Evolutionary conservation across 30 jellyfish, hydroid and myxozoan genomes (phyloP).

Genomic region (Pseudorhiza aurosa): DNA sequence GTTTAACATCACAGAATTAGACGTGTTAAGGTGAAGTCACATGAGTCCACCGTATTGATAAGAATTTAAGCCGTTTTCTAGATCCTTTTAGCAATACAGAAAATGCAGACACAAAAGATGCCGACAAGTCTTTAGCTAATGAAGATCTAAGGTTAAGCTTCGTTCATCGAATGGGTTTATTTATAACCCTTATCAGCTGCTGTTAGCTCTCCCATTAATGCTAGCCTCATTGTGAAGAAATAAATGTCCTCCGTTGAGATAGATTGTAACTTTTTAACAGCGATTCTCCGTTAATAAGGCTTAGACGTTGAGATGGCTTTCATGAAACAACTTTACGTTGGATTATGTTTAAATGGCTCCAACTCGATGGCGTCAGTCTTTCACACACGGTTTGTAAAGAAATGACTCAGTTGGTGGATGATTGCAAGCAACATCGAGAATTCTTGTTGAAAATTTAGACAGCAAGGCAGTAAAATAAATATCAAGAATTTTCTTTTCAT

Average conservation of each 20-base stretch:
- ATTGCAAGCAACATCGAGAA: no score
- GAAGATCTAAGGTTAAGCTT: conserved; percentile 37
- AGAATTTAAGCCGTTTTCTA: conserved; percentile 2
- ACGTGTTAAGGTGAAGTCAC: no score
- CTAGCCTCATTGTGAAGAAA: conserved; percentile 39
- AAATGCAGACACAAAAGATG: conserved; percentile 45
- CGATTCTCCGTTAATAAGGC: conserved; percentile 61
- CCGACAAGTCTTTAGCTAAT: conserved; percentile 58
- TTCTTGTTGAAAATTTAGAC: no score
- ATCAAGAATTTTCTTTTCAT: no score
- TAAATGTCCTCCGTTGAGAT: conserved; percentile 28
- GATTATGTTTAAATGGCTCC: conserved; percentile 53
- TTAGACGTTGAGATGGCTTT: conserved; percentile 33
- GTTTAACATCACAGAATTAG: no score
- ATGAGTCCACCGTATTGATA: no score
- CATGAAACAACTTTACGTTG: conserved; percentile 35
- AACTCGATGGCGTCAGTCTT: conserved; percentile 59
- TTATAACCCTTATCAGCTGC: conserved; percentile 66
- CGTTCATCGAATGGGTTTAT: conserved; percentile 32
- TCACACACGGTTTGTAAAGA: conserved; percentile 27
- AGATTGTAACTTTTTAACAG: conserved; percentile 43
- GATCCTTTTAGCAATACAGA: conserved; percentile 41
- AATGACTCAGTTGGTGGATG: conserved; percentile 34
- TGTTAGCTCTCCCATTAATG: conserved; percentile 21
- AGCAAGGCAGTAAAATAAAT: no score